Evolutionary conservation across 2,797 vertebrate genomes (phyloP), one percentile per base, ranked within the genome.

Genomic region (Phataginus tetradactyla): DNA sequence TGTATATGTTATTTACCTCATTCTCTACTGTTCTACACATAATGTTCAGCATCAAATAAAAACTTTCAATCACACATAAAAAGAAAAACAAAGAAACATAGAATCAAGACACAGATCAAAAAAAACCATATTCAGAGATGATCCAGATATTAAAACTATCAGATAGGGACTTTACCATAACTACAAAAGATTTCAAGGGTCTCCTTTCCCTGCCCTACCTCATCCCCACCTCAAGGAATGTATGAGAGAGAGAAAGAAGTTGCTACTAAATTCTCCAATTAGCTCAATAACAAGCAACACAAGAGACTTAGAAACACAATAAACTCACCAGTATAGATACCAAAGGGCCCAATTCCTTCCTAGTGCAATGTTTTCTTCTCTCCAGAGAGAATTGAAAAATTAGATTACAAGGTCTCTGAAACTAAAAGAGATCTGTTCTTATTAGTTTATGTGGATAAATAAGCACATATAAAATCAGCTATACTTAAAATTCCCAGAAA

Each of bases 401-500:
- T 61, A 61, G 34, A 78, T 51, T 51, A 37, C 34, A 77, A 69
- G 8, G 4, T 34, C 53, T 69, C 53, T 89, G 64, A 88, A 37
- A 79, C 68, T 37, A 75, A 80, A 39, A 59, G 51, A 29, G 39
- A 78, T 84, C 69, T 68, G 5, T 68, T 83, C 61, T 90, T 59
- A 68, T 42, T 77, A 42, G 20, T 68, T 94, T 90, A 77, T 68
- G 61, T 25, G 85, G 79, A 57, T 83, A 37, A 91, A 91, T 84
- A 78, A 90, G 63, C 42, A 61, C 34, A 85, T 29, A 77, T 57
- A 77, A 90, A 94, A 42, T 61, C 12, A 84, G 63, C 69, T 78
- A 78, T 63, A 84, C 15, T 11, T 59, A 34, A 69, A 77, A 71
- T 61, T 61, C 37, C 9, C 17, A 29, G 80, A 90, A 94, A 69